Evolutionary conservation across 2,888 invertebrate species (phyloP).

Genomic region (Lysandra bellargus): DNA sequence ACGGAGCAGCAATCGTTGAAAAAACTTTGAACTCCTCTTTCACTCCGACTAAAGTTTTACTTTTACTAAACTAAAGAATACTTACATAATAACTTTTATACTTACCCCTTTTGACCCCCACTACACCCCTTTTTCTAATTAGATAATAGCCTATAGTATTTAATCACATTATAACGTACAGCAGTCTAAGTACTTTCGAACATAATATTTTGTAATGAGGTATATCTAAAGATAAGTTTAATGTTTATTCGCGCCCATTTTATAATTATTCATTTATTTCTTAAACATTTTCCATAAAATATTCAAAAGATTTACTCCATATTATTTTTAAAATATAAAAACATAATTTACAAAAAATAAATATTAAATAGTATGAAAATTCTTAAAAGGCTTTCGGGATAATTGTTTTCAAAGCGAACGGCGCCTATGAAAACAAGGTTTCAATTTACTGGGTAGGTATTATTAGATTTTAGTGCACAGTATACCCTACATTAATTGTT

Average conservation of each 20-base stretch:
- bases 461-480: no score
- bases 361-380: not conserved
- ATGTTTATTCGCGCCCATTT: not conserved
- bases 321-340: slow-evolving; percentile 3
- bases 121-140: no score
- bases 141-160: no score
- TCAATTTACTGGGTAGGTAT: slow-evolving; percentile 5
- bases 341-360: not conserved
- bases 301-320: not conserved
- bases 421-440: not conserved
- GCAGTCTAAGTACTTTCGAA: no score
- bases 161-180: no score
- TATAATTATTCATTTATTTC: not conserved
- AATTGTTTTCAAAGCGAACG: not conserved
- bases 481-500: no score
- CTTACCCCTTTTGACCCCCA: no score
- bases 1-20: no score
- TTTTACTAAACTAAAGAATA: no score
- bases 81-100: no score
- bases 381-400: not conserved
- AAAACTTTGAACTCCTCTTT: no score
- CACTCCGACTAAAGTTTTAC: no score
- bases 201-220: not conserved
- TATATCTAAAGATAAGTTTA: not conserved
- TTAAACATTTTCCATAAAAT: not conserved